Conservation (phyloP, 2,113 vertebrate species). For the Etheostoma cragini region DNA sequence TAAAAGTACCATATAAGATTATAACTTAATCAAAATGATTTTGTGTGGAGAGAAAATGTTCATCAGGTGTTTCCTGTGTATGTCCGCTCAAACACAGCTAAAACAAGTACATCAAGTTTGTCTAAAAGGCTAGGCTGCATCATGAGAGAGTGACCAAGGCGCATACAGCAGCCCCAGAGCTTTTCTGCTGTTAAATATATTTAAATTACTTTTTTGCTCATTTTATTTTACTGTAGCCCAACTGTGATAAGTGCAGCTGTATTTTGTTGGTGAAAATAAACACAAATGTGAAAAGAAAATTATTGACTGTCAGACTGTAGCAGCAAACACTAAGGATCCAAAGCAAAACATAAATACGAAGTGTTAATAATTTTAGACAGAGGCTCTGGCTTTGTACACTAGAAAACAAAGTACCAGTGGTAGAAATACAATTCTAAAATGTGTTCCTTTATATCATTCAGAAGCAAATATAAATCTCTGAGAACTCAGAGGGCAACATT, state of each 20-base stretch:
- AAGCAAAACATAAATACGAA: not conserved
- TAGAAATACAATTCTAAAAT: not conserved
- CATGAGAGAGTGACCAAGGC: constrained; percentile 14
- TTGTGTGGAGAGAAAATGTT: not conserved
- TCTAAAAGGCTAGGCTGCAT: not conserved
- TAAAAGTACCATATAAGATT: not conserved
- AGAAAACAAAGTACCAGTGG: not conserved
- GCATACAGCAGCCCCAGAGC: not conserved
- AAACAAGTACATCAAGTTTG: constrained; percentile 14
- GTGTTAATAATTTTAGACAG: not conserved
- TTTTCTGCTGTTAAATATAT: constrained; percentile 17
- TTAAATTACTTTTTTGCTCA: not conserved
- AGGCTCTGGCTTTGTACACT: not conserved
- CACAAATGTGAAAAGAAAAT: not conserved
- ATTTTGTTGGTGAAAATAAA: not conserved
- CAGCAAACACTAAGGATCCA: not conserved
- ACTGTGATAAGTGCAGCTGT: not conserved
- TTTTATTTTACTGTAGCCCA: not conserved
- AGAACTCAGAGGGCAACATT: not conserved
- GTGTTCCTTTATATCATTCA: not conserved
- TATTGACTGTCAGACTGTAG: not conserved
- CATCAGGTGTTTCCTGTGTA: not conserved
- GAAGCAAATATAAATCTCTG: not conserved
- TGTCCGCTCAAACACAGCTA: constrained; percentile 3
- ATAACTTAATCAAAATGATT: not conserved